These are phyloP conservation scores for Spinus pinus DNA, from an alignment of 2,797 vertebrate genomes.

Conservation along the genomic window DNA sequence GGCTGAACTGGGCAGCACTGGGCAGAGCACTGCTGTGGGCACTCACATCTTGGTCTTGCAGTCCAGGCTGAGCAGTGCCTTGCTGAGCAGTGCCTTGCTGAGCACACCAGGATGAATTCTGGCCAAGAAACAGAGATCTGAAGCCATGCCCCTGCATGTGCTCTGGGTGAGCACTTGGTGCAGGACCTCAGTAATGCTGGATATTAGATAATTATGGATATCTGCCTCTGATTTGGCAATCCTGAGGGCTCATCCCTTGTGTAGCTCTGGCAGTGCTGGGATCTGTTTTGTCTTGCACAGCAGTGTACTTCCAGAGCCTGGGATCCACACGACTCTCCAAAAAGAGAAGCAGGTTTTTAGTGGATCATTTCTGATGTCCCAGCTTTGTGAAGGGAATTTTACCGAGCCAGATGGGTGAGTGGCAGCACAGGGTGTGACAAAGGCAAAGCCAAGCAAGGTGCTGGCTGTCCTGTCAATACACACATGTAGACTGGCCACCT, in stretches of 20 bases:
- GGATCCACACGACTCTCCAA: accelerated
- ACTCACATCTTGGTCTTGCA: not conserved
- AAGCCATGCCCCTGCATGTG: not conserved
- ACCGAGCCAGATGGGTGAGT: accelerated
- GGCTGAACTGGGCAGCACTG: not conserved
- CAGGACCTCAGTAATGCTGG: not conserved
- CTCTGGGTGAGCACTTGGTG: not conserved
- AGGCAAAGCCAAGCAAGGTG: not conserved
- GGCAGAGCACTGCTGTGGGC: not conserved
- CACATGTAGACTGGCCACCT: not conserved
- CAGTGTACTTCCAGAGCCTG: accelerated
- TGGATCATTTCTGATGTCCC: not conserved
- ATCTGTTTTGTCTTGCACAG: not conserved
- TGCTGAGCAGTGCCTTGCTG: not conserved
- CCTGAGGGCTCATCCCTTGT: not conserved
- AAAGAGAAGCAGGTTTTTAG: not conserved
- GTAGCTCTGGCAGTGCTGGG: not conserved
- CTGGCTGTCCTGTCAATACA: not conserved
- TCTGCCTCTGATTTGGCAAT: not conserved
- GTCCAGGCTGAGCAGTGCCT: not conserved
- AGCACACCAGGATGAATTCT: not conserved
- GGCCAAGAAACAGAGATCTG: not conserved
- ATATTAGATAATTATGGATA: not conserved
- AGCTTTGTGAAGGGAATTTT: not conserved
- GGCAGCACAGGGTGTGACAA: not conserved